Conservation (phyloP, 2,888 invertebrate genomes). For the Amiota communis region DNA sequence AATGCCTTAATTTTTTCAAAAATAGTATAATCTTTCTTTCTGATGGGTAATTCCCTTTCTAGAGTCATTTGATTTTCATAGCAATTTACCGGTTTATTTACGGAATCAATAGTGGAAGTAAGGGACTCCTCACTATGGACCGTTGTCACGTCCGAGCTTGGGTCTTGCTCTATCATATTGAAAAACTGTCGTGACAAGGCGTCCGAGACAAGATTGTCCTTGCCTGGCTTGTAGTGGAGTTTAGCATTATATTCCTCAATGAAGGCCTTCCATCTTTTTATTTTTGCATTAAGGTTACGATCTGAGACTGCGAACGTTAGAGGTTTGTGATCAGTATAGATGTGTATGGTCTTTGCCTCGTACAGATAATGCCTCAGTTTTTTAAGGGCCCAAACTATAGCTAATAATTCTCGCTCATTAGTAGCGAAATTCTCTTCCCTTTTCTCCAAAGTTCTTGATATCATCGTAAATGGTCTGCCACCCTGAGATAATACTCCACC, state of each 20-base stretch:
- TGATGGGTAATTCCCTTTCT: too few relatives aligned
- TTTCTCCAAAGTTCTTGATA: constrained; percentile 24
- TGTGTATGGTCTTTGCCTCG: constrained; percentile 25
- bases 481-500: constrained; percentile 18
- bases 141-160: neutral
- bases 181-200: neutral
- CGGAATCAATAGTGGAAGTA: neutral
- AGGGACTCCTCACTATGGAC: neutral
- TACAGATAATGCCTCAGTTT: constrained; percentile 25
- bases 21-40: too few relatives aligned
- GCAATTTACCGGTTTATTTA: neutral
- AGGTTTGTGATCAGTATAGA: constrained; percentile 30
- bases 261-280: constrained; percentile 30
- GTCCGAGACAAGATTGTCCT: neutral
- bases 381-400: constrained; percentile 32
- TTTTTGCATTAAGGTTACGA: constrained; percentile 27
- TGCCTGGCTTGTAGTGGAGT: constrained; percentile 2
- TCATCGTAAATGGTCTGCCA: constrained; percentile 30
- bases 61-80: neutral
- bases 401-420: too few relatives aligned
- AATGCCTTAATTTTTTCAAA: too few relatives aligned
- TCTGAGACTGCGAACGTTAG: constrained; percentile 23
- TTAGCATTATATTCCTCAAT: constrained; percentile 30
- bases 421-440: constrained; percentile 28
- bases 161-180: neutral